phyloP scores from a whole-genome alignment of 2,113 vertebrate species.

The Ibidorhyncha struthersii region DNA sequence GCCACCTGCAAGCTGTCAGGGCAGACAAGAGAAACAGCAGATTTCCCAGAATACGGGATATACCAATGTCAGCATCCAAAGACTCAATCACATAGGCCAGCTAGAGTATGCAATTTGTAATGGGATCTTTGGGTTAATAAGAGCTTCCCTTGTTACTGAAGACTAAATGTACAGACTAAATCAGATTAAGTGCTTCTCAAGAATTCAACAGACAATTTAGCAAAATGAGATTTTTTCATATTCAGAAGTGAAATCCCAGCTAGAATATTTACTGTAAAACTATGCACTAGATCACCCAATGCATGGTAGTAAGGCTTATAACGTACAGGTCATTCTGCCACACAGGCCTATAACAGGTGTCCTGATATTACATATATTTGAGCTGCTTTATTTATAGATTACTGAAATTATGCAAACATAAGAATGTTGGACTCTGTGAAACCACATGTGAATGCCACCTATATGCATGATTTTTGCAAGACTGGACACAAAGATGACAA shows the following conservation, averaged over 20 bases:
- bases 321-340: neutral
- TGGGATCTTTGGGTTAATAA: neutral
- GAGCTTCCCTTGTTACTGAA: neutral
- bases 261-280: neutral
- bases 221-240: slow-evolving; percentile 8
- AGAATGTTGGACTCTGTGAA: neutral
- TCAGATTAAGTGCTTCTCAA: neutral
- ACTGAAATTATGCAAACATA: neutral
- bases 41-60: neutral
- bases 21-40: neutral
- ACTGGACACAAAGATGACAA: neutral
- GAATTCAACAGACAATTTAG: neutral
- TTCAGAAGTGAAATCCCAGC: neutral
- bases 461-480: neutral
- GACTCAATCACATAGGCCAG: neutral
- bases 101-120: neutral
- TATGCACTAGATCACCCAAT: neutral
- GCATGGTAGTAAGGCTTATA: neutral
- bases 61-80: neutral
- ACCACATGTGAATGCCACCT: neutral
- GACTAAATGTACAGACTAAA: neutral
- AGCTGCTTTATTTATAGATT: neutral
- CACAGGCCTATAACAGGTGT: neutral
- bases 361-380: neutral
- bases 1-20: neutral